Conservation (phyloP, 2,888 invertebrate genomes). For the Plebejus argus region DNA sequence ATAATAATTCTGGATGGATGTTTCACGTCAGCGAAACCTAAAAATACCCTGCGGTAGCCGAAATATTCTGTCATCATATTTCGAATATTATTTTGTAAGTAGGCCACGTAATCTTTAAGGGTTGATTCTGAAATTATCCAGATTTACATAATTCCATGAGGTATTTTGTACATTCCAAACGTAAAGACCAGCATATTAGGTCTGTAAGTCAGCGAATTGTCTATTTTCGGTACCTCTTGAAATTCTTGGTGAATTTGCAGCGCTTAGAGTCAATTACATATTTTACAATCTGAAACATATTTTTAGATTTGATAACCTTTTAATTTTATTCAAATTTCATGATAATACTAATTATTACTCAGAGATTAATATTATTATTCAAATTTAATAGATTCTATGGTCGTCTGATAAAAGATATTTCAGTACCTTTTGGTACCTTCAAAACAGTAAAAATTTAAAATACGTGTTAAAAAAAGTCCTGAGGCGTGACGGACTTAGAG, state of each 20-base stretch:
- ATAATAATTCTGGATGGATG: neutral
- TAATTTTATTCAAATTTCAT: too few relatives aligned
- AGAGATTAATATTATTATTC: too few relatives aligned
- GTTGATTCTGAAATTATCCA: neutral
- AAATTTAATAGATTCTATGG: too few relatives aligned
- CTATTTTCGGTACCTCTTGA: neutral
- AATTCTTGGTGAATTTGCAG: neutral
- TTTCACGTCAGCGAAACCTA: neutral
- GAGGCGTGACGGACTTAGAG: too few relatives aligned
- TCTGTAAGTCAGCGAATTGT: neutral
- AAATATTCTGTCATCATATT: neutral
- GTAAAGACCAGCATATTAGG: neutral
- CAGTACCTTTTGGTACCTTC: too few relatives aligned
- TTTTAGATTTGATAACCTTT: too few relatives aligned
- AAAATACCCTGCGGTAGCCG: neutral
- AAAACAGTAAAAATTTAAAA: too few relatives aligned
- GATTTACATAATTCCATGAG: conserved; percentile 3
- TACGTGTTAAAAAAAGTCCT: too few relatives aligned
- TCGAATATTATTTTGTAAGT: neutral
- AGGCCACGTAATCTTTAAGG: neutral
- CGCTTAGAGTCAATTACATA: too few relatives aligned
- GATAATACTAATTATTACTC: too few relatives aligned
- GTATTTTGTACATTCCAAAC: neutral
- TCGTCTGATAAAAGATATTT: too few relatives aligned
- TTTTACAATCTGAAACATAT: too few relatives aligned